These are phyloP conservation scores for Salticus scenicus DNA, from an alignment of 2,888 invertebrate genomes.

Conservation along the genomic window DNA sequence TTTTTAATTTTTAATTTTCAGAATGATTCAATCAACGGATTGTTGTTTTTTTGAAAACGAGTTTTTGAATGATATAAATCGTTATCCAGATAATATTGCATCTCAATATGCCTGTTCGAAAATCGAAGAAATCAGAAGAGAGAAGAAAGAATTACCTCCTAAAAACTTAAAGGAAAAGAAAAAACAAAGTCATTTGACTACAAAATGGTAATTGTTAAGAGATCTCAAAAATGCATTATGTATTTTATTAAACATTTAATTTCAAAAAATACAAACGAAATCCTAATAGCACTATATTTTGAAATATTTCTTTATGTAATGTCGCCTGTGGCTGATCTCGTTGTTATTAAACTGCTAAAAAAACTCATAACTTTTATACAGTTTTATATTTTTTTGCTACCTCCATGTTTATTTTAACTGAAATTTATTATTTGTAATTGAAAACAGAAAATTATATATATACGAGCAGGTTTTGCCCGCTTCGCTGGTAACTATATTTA, in stretches of 20 bases:
- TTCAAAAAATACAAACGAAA: not conserved
- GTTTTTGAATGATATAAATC: too few species aligned
- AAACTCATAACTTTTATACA: too few species aligned
- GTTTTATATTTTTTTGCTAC: too few species aligned
- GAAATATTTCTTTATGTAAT: too few species aligned
- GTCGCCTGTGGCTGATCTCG: too few species aligned
- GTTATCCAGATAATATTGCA: too few species aligned
- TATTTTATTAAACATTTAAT: not conserved
- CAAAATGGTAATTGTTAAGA: constrained; percentile 32
- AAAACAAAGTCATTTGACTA: constrained; percentile 29
- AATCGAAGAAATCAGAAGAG: not conserved
- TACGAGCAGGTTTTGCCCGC: too few species aligned
- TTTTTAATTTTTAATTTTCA: not conserved
- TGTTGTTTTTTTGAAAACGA: not conserved
- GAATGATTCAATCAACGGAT: not conserved
- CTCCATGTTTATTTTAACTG: too few species aligned
- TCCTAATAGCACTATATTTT: too few species aligned
- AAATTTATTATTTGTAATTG: not conserved
- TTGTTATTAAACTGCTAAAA: too few species aligned
- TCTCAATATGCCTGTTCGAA: too few species aligned
- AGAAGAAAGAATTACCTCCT: not conserved
- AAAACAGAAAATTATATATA: not conserved
- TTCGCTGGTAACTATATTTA: too few species aligned
- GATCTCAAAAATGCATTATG: not conserved
- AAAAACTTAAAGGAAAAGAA: constrained; percentile 30